A percentile compares a stretch with the other conserved stretches of the same genome.
phyloP scores from a whole-genome alignment of 1,140 invertebrate species.

The Drosophila pectinifera region DNA sequence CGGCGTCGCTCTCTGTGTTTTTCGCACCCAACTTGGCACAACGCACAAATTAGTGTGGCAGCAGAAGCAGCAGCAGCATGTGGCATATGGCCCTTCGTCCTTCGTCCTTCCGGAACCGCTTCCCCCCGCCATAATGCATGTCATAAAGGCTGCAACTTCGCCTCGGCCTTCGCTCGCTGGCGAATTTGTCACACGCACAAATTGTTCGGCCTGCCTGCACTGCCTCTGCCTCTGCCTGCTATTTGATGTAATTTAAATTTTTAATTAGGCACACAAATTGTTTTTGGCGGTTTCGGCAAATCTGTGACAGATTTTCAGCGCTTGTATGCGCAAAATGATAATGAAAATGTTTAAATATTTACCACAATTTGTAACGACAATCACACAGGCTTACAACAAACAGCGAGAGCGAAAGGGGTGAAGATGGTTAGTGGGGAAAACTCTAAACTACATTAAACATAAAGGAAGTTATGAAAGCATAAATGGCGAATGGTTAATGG shows the following conservation, averaged over 20 bases:
- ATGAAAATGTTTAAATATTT: constrained; percentile 82
- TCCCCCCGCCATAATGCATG: constrained; percentile 67
- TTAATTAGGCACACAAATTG: constrained; percentile 82
- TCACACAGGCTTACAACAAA: constrained; percentile 32
- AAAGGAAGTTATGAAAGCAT: constrained; percentile 36
- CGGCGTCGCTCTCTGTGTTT: constrained; percentile 67
- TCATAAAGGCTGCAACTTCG: constrained; percentile 66
- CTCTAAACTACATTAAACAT: constrained; percentile 55
- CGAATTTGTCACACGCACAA: constrained; percentile 77
- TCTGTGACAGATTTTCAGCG: constrained; percentile 74
- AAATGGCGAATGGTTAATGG: constrained; percentile 14
- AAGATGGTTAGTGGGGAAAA: constrained; percentile 39
- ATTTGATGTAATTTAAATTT: constrained; percentile 83
- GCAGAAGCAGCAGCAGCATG: constrained; percentile 68
- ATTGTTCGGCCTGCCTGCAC: constrained; percentile 42
- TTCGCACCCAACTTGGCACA: constrained; percentile 77
- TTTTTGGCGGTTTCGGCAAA: constrained; percentile 75
- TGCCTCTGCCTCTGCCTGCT: constrained; percentile 1
- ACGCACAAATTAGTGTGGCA: constrained; percentile 80
- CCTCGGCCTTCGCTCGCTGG: constrained; percentile 25
- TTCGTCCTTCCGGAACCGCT: constrained; percentile 16
- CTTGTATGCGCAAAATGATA: constrained; percentile 66
- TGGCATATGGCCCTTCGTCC: constrained; percentile 55
- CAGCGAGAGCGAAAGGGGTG: constrained; percentile 10
- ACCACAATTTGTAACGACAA: constrained; percentile 75